Evolutionary conservation across 2,888 invertebrate species (phyloP).

Genomic region (Branchipolynoe longqiensis): DNA sequence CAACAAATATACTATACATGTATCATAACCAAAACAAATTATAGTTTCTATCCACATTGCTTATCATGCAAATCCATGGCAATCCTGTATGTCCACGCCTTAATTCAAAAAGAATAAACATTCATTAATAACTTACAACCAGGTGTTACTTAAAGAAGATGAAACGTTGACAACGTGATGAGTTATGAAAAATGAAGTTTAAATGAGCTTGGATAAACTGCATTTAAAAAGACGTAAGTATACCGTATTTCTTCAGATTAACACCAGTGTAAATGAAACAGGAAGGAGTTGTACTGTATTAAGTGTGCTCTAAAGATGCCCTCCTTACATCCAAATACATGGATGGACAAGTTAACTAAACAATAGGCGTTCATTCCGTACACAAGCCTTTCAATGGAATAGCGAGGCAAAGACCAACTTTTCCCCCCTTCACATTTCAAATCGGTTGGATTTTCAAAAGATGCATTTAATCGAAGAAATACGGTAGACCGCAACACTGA

Average conservation of each 20-base stretch:
- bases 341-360: no score
- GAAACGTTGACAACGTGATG: constrained; percentile 48
- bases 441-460: no score
- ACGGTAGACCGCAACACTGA: constrained; percentile 29
- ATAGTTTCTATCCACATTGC: constrained; percentile 34
- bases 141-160: constrained; percentile 28
- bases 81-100: constrained; percentile 6
- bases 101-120: constrained; percentile 17
- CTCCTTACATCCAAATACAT: no score
- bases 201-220: constrained; percentile 22
- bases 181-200: constrained; percentile 32
- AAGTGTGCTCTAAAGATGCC: no score
- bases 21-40: constrained; percentile 30
- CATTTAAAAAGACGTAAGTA: background rate
- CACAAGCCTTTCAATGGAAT: no score
- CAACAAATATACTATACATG: constrained; percentile 51
- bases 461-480: no score
- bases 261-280: no score
- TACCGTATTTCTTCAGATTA: no score
- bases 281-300: no score
- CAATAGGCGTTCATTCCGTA: no score
- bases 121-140: constrained; percentile 25
- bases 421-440: no score
- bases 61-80: constrained; percentile 2
- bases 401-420: no score